Percentiles rank a stretch among this genome's conserved stretches.
Conservation (phyloP, 2,797 vertebrate species). For the Helostoma temminkii region DNA sequence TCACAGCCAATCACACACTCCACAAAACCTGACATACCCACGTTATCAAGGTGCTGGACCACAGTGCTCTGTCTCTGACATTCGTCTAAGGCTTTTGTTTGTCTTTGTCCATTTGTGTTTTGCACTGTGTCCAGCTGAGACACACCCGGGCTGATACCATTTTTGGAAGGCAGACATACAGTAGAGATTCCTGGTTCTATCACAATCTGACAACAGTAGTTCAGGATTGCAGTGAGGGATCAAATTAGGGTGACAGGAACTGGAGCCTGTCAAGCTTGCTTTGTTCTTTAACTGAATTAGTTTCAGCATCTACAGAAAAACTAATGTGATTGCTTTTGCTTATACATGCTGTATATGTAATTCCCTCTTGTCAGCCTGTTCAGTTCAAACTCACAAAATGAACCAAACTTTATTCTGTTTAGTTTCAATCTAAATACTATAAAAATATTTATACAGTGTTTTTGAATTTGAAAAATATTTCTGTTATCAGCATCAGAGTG, state of each 20-base stretch:
- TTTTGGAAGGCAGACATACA: neutral
- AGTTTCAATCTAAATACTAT: neutral
- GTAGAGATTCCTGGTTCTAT: neutral
- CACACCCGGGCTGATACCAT: no score
- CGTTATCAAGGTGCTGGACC: conserved; percentile 8
- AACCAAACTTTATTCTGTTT: neutral
- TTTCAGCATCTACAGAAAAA: conserved; percentile 6
- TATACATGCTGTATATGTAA: neutral
- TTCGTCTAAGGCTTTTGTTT: conserved; percentile 12
- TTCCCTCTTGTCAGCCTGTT: conserved; percentile 3
- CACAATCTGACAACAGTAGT: no score
- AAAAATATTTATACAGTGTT: neutral
- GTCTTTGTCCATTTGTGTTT: neutral
- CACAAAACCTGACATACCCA: conserved; percentile 12
- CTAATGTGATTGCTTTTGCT: conserved; percentile 18
- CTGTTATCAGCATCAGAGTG: neutral
- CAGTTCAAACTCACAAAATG: neutral
- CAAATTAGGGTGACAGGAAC: neutral
- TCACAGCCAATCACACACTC: conserved; percentile 2
- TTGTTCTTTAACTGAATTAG: conserved; percentile 19
- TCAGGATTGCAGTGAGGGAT: neutral
- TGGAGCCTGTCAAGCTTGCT: conserved; percentile 14
- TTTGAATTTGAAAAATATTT: neutral
- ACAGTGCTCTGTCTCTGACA: neutral
- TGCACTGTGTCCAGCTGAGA: conserved; percentile 7